Conservation (phyloP, 2,797 vertebrate genomes). For the Crocidura indochinensis region DNA sequence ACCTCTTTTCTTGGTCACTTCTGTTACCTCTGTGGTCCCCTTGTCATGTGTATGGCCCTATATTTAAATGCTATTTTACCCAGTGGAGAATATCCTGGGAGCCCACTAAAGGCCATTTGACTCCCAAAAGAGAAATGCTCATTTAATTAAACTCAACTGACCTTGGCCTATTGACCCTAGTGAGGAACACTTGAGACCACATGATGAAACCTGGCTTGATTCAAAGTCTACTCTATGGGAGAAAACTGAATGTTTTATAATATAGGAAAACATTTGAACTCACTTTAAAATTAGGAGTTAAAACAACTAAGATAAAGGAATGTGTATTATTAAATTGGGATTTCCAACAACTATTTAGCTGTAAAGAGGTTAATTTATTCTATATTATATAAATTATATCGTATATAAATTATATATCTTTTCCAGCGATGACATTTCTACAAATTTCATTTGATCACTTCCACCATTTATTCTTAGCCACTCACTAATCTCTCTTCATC, state of each 20-base stretch:
- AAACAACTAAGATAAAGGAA: conserved; percentile 31
- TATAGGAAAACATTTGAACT: conserved; percentile 42
- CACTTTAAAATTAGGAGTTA: conserved; percentile 33
- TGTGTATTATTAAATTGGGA: not conserved
- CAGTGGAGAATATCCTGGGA: no score
- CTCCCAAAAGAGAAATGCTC: no score
- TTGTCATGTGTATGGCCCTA: no score
- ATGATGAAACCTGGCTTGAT: conserved; percentile 7
- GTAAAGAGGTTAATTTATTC: not conserved
- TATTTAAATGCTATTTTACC: no score
- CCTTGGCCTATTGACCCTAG: not conserved
- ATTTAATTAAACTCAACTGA: not conserved
- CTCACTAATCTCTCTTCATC: conserved; percentile 6
- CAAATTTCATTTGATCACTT: conserved; percentile 41
- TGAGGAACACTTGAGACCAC: not conserved
- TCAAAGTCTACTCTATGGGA: conserved; percentile 2
- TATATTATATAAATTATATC: no score
- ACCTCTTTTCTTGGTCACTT: no score
- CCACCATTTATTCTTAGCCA: conserved; percentile 45
- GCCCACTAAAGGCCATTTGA: no score
- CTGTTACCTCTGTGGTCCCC: no score
- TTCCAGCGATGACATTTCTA: conserved; percentile 29
- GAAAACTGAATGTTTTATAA: not conserved
- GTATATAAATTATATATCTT: not conserved
- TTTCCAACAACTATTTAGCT: conserved; percentile 52